These are phyloP conservation scores for Antennarius maculatus DNA, from an alignment of 2,797 vertebrate species.

Conservation along the genomic window DNA sequence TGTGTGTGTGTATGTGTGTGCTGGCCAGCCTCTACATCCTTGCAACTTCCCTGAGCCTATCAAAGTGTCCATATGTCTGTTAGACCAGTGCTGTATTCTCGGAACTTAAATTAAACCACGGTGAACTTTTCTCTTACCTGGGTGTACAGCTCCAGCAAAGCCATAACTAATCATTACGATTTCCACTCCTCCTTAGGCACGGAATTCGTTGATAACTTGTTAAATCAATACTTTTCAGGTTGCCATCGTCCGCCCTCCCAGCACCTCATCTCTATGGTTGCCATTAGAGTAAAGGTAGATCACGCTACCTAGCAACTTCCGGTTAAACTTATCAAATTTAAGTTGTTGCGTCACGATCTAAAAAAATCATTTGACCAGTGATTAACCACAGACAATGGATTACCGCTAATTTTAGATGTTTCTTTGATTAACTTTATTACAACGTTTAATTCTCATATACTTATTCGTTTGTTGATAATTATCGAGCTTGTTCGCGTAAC, in stretches of 20 bases:
- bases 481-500: too few species aligned
- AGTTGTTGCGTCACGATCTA: too few species aligned
- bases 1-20: background rate
- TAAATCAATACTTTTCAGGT: slow-evolving; percentile 32
- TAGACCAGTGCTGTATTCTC: background rate
- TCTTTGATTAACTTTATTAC: too few species aligned
- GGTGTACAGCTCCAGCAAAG: slow-evolving; percentile 83
- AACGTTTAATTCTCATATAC: too few species aligned
- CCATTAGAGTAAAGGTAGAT: too few species aligned
- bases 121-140: slow-evolving; percentile 71
- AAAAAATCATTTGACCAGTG: too few species aligned
- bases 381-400: too few species aligned
- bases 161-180: slow-evolving; percentile 72
- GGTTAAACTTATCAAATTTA: too few species aligned
- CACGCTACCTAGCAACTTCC: too few species aligned
- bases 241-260: slow-evolving; percentile 39
- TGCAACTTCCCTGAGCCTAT: slow-evolving; percentile 2
- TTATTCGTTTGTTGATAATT: too few species aligned
- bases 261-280: background rate
- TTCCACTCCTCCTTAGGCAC: background rate
- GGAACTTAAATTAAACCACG: background rate
- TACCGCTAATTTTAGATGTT: too few species aligned
- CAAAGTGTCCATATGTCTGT: slow-evolving; percentile 71
- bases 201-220: slow-evolving; percentile 32
- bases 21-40: background rate